phyloP scores from a whole-genome alignment of 2,113 vertebrate genomes.

The Marmota flaviventris region DNA sequence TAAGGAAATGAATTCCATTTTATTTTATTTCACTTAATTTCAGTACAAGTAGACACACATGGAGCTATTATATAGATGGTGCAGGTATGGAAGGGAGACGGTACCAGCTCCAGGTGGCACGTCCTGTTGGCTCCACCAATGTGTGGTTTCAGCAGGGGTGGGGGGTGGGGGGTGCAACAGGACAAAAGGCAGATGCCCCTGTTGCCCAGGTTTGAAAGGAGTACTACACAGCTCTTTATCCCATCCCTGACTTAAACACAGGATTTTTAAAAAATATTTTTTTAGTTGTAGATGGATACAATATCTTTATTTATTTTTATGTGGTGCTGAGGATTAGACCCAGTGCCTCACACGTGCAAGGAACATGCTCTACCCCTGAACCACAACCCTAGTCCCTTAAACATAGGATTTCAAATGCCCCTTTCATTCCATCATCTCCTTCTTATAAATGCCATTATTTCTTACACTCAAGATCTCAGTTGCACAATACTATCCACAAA shows the following conservation, averaged over 20 bases:
- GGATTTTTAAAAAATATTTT: not conserved
- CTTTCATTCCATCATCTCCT: not conserved
- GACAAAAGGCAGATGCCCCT: not conserved
- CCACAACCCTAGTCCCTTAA: not conserved
- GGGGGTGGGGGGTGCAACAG: not conserved
- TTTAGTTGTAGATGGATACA: too few species aligned
- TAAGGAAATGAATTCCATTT: not conserved
- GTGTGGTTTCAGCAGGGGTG: accelerated
- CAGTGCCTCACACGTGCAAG: too few species aligned
- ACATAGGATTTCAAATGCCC: not conserved
- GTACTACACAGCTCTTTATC: not conserved
- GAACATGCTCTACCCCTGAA: too few species aligned
- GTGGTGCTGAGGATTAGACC: too few species aligned
- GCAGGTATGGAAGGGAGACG: not conserved
- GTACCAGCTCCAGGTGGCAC: not conserved
- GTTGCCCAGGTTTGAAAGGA: not conserved
- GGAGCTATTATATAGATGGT: not conserved
- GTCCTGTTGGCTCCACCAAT: not conserved
- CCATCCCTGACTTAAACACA: not conserved
- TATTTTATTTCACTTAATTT: not conserved
- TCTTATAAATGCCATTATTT: slow-evolving; percentile 4
- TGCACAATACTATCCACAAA: not conserved
- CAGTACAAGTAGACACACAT: not conserved
- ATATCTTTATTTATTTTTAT: too few species aligned
- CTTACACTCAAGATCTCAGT: not conserved